These are phyloP conservation scores for Plagiodera versicolora DNA, from an alignment of 2,888 invertebrate species.

Conservation along the genomic window DNA sequence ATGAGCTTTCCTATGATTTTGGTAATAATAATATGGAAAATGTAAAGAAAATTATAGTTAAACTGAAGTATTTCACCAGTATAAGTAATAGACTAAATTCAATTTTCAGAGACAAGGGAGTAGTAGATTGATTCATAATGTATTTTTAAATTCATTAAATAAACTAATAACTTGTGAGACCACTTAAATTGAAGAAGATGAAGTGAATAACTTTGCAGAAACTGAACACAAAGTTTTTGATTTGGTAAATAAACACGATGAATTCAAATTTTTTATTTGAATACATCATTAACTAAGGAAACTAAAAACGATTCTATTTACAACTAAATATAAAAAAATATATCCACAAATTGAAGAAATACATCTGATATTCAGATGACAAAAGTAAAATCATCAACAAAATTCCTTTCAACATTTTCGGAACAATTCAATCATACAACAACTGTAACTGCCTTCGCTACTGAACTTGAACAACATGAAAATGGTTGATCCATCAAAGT, in stretches of 20 bases:
- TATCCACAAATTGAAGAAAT: background rate
- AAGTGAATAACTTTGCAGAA: background rate
- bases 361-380: background rate
- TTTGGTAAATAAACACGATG: background rate
- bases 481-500: background rate
- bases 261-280: background rate
- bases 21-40: conserved; percentile 62
- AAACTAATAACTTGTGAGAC: too few relatives aligned
- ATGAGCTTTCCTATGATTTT: conserved; percentile 67
- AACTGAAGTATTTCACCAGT: conserved; percentile 85
- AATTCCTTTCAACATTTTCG: background rate
- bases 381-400: background rate
- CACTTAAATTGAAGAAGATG: background rate
- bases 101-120: conserved; percentile 61
- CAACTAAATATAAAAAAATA: background rate
- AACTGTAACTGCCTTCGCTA: too few relatives aligned
- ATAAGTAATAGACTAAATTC: conserved; percentile 76
- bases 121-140: conserved; percentile 52
- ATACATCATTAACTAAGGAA: background rate
- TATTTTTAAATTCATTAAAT: too few relatives aligned
- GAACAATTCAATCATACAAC: background rate
- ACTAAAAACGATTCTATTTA: background rate
- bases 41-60: conserved; percentile 68
- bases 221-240: too few relatives aligned
- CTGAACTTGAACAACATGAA: too few relatives aligned